Conservation (phyloP, 1,140 invertebrate species). For the Penaeus japonicus region DNA sequence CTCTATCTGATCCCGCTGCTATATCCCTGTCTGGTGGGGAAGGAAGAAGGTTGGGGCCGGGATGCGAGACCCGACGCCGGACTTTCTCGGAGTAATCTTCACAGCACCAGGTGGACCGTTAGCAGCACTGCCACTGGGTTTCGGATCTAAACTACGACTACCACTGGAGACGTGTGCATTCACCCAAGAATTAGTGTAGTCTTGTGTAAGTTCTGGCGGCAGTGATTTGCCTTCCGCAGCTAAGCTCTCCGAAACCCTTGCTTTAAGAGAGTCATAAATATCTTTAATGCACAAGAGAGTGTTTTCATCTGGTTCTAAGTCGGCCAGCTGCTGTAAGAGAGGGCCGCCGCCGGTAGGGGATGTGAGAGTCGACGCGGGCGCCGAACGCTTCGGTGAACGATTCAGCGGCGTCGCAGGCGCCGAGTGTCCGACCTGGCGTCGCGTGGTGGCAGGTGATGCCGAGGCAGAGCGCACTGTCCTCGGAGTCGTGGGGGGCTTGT, state of each 20-base stretch:
- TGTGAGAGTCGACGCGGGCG: conserved; percentile 47
- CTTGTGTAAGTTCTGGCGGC: conserved; percentile 53
- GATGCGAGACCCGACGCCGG: conserved; percentile 56
- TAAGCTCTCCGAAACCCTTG: conserved; percentile 53
- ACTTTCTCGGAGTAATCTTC: conserved; percentile 53
- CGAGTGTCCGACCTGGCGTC: conserved; percentile 47
- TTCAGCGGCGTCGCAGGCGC: conserved; percentile 52
- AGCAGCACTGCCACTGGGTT: conserved; percentile 22
- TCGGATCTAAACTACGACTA: conserved; percentile 35
- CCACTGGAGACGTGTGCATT: conserved; percentile 49
- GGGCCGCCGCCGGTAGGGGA: conserved; percentile 41
- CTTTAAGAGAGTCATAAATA: conserved; percentile 50
- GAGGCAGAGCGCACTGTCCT: conserved; percentile 53
- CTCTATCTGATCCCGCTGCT: conserved; percentile 7
- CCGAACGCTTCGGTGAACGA: conserved; percentile 54
- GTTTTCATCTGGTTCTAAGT: conserved; percentile 51
- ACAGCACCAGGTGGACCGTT: conserved; percentile 22
- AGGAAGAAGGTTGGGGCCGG: conserved; percentile 58
- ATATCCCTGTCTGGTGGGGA: conserved; percentile 50
- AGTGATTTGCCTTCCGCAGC: conserved; percentile 55
- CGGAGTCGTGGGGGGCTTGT: conserved; percentile 40
- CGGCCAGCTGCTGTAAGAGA: conserved; percentile 44
- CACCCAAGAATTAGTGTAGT: conserved; percentile 54
- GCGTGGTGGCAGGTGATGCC: conserved; percentile 51
- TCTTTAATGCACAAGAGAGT: conserved; percentile 53